Percentiles rank a stretch among this genome's conserved stretches.
phyloP scores from a whole-genome alignment of 2,888 invertebrate genomes.

The Cylloceria caligata region DNA sequence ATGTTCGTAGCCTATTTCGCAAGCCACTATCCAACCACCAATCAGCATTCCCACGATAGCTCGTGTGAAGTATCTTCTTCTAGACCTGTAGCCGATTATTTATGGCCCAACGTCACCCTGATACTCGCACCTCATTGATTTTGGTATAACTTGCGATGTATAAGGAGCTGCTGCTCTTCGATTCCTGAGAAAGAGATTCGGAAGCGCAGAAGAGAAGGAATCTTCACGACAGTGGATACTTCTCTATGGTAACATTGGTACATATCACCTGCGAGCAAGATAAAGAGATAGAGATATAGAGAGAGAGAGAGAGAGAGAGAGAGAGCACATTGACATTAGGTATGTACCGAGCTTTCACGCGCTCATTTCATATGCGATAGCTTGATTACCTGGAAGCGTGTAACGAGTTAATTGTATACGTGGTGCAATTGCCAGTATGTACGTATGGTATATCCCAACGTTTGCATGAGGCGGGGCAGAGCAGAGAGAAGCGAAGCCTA shows the following conservation, averaged over 20 bases:
- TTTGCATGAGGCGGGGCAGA: constrained; percentile 37
- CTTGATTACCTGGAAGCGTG: constrained; percentile 64
- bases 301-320: neutral
- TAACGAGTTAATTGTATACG: constrained; percentile 66
- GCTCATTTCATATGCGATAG: constrained; percentile 64
- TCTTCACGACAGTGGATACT: neutral
- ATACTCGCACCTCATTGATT: constrained; percentile 64
- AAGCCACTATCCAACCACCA: constrained; percentile 16
- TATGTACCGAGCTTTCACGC: constrained; percentile 58
- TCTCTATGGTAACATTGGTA: neutral
- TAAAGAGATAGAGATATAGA: no score
- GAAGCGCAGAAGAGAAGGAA: neutral
- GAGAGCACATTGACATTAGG: constrained; percentile 19
- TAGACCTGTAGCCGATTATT: constrained; percentile 47
- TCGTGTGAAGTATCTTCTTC: constrained; percentile 45
- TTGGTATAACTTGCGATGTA: constrained; percentile 44
- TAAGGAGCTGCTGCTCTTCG: neutral
- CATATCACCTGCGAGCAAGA: constrained; percentile 4
- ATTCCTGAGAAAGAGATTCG: neutral
- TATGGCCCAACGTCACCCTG: constrained; percentile 56
- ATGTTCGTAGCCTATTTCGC: constrained; percentile 43
- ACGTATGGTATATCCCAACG: constrained; percentile 11
- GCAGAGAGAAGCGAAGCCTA: constrained; percentile 4
- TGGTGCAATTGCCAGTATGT: constrained; percentile 54
- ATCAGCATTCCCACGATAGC: constrained; percentile 62